Conservation (phyloP, 2,888 invertebrate species). For the Suillia variegata region DNA sequence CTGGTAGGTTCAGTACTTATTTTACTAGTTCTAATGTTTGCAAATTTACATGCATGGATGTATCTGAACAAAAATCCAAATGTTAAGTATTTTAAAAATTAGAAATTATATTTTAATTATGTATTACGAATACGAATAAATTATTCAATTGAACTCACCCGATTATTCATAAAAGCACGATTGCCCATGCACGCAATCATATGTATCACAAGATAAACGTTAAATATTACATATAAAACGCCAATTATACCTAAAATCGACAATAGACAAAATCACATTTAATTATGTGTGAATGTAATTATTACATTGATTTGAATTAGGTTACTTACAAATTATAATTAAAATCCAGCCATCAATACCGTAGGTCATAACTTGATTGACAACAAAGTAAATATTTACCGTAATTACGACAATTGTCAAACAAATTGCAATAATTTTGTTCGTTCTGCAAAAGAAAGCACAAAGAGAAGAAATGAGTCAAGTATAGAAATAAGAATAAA, state of each 20-base stretch:
- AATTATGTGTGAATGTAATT: background rate
- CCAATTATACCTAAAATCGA: constrained; percentile 64
- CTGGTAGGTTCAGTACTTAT: too few relatives aligned
- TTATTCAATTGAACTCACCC: constrained; percentile 54
- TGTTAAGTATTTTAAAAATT: too few relatives aligned
- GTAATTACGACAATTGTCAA: constrained; percentile 74
- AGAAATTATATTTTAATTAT: too few relatives aligned
- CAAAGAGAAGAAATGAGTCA: too few relatives aligned
- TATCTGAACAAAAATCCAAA: too few relatives aligned
- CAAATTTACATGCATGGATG: too few relatives aligned
- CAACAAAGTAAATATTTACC: constrained; percentile 82
- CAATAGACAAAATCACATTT: constrained; percentile 16
- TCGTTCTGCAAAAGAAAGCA: constrained; percentile 64
- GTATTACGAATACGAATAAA: too few relatives aligned
- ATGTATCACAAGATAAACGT: constrained; percentile 75
- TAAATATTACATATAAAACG: constrained; percentile 72
- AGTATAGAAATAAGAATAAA: too few relatives aligned
- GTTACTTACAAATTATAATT: constrained; percentile 59
- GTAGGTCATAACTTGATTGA: constrained; percentile 65
- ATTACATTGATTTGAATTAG: background rate
- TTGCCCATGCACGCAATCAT: constrained; percentile 73
- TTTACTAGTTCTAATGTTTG: too few relatives aligned
- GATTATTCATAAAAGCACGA: constrained; percentile 62
- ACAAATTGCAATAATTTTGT: constrained; percentile 71
- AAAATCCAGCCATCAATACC: constrained; percentile 61